These are phyloP conservation scores for Leptatherina wallacei DNA, from an alignment of 2,797 vertebrate species.

Conservation along the genomic window DNA sequence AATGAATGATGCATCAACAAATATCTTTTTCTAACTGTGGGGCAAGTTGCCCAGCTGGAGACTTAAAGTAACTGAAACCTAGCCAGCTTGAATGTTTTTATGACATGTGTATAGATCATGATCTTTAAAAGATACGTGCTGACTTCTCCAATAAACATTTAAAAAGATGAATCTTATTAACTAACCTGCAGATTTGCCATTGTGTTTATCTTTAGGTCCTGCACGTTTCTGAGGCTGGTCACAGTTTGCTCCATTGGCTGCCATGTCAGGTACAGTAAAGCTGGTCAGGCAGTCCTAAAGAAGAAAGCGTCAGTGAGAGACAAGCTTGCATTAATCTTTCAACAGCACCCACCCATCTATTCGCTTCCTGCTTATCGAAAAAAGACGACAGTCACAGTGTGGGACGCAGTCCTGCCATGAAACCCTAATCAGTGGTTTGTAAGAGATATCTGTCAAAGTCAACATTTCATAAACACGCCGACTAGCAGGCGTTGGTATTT, in stretches of 20 bases:
- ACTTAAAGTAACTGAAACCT: slow-evolving; percentile 21
- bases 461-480: slow-evolving; percentile 28
- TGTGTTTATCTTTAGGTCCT: slow-evolving; percentile 90
- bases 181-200: slow-evolving; percentile 92
- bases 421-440: slow-evolving; percentile 15
- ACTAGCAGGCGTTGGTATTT: slow-evolving; percentile 16
- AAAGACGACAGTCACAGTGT: neutral
- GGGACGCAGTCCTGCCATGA: neutral
- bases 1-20: neutral
- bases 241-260: slow-evolving; percentile 93
- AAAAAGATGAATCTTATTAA: slow-evolving; percentile 5
- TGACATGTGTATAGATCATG: slow-evolving; percentile 14
- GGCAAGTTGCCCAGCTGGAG: slow-evolving; percentile 4
- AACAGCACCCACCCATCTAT: neutral
- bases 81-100: slow-evolving; percentile 14
- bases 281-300: slow-evolving; percentile 72
- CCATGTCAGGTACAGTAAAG: slow-evolving; percentile 89
- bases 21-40: neutral
- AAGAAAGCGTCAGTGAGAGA: slow-evolving; percentile 7
- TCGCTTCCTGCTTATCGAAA: neutral
- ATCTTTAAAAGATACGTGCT: neutral
- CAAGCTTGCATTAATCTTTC: neutral
- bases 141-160: neutral
- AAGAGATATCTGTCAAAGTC: slow-evolving; percentile 5
- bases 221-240: slow-evolving; percentile 89